Evolutionary conservation across 1,140 invertebrate species (phyloP).

Genomic region (Augochlora pura): DNA sequence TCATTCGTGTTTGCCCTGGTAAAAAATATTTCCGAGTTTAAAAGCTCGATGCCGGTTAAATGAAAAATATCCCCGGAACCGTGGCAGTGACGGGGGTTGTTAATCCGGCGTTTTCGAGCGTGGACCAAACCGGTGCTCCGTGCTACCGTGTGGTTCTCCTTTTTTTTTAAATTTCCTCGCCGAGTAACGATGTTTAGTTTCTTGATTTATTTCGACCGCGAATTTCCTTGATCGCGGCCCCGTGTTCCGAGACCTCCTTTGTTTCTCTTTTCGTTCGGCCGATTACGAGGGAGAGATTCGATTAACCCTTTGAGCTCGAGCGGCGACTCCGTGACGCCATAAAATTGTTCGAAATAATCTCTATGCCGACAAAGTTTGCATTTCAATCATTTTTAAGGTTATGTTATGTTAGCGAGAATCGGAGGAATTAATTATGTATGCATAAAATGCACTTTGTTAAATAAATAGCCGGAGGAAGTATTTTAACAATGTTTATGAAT

Average conservation of each 20-base stretch:
- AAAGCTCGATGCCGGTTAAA: slow-evolving; percentile 48
- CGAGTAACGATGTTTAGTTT: background rate
- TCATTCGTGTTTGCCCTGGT: slow-evolving; percentile 41
- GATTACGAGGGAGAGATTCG: too few species aligned
- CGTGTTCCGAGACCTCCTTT: background rate
- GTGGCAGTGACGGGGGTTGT: slow-evolving; percentile 30
- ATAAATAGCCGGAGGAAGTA: too few species aligned
- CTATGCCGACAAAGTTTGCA: too few species aligned
- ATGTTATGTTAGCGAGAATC: too few species aligned
- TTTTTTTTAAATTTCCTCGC: background rate
- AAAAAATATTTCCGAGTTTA: slow-evolving; percentile 51
- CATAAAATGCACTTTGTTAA: too few species aligned
- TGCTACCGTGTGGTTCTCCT: background rate
- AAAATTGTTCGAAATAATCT: too few species aligned
- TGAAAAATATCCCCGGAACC: slow-evolving; percentile 41
- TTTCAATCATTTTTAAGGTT: too few species aligned
- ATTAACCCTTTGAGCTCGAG: too few species aligned
- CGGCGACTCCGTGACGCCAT: too few species aligned
- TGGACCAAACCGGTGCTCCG: background rate
- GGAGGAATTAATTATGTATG: too few species aligned
- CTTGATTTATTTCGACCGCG: background rate
- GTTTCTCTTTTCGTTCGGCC: too few species aligned
- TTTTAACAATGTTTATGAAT: too few species aligned
- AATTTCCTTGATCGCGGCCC: background rate
- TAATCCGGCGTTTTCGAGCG: slow-evolving; percentile 37